Base-by-base conservation (phyloP, 1,140 invertebrate species). In the Formica selysi region DNA sequence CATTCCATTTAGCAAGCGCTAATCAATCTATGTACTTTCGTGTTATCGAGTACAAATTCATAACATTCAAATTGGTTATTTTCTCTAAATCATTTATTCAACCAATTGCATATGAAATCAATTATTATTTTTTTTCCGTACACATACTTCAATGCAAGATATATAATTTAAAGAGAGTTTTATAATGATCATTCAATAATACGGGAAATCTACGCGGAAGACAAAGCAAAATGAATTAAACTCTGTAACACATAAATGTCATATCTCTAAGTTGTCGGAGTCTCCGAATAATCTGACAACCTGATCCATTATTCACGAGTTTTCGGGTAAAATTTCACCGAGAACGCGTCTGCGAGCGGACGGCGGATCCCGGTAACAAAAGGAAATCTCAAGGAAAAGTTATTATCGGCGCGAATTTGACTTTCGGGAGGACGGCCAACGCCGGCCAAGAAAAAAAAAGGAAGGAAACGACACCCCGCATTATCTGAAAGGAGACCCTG, bases 341-440 rank as follows among this genome's bases (percentile, higher is more conserved):
- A 71, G 36, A 44, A 26, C 26, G 36, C 65, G 19, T 32, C 29
- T n/a, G 16, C 38, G 32, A 38, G 22, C 32, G 51, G 36, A 7
- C 10, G 22, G 22, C 38, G 57, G 54, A 68, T 44, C 61, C 29
- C 62, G 32, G 51, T 8, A 67, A 65, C 76, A 79, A 79, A 67
- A 51, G n/a, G n/a, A 68, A 80, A 68, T 80, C 64, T 54, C 13
- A 38, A 76, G 78, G 38, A 64, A 86, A 92, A 92, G 89, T 92
- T 92, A 92, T 91, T 91, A 91, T 91, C 90, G 64, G 84, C 74
- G 87, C 65, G 89, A 92, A 92, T 93, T 92, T 89, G 91, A 89
- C 87, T 93, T 89, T 76, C 61, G 76, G 61, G 71, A 59, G 51
- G 80, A 61, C 44, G 38, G 22, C 51, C 19, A 73, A 48, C 41